A percentile compares a stretch with the other conserved stretches of the same genome.
Conservation (phyloP, 2,797 vertebrate genomes). For the Rhynchotus rufescens region DNA sequence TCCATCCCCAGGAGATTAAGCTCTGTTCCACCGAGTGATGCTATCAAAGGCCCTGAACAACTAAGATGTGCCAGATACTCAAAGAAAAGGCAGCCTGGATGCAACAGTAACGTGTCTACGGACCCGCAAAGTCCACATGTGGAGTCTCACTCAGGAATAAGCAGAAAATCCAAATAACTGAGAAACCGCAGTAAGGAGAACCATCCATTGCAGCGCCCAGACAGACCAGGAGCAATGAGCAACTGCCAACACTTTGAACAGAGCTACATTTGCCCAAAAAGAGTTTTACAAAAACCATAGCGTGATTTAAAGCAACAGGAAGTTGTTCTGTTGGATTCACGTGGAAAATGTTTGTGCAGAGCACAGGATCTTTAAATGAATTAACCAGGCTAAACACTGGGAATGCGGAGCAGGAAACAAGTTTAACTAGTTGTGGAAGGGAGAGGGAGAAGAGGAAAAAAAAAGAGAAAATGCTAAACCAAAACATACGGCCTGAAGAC, state of each 20-base stretch:
- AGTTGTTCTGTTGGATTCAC: not conserved
- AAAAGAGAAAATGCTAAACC: slow-evolving; percentile 43
- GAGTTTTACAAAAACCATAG: not conserved
- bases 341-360: not conserved
- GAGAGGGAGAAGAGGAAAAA: not conserved
- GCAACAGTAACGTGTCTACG: not conserved
- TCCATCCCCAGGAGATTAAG: not conserved
- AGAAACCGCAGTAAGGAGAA: not conserved
- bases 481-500: slow-evolving; percentile 52
- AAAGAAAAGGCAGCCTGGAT: not conserved
- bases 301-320: not conserved
- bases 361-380: not conserved
- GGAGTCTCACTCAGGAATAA: not conserved
- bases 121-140: not conserved
- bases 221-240: not conserved
- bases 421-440: slow-evolving; percentile 8
- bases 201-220: not conserved
- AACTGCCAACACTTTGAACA: not conserved
- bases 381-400: slow-evolving; percentile 9
- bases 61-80: not conserved
- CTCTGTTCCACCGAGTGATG: not conserved
- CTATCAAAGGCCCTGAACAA: not conserved
- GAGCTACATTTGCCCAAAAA: not conserved
- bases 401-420: slow-evolving; percentile 1
- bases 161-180: not conserved